A percentile compares a stretch with the other conserved stretches of the same genome.
phyloP scores from a whole-genome alignment of 1,140 invertebrate genomes.

The Hyphantria cunea region DNA sequence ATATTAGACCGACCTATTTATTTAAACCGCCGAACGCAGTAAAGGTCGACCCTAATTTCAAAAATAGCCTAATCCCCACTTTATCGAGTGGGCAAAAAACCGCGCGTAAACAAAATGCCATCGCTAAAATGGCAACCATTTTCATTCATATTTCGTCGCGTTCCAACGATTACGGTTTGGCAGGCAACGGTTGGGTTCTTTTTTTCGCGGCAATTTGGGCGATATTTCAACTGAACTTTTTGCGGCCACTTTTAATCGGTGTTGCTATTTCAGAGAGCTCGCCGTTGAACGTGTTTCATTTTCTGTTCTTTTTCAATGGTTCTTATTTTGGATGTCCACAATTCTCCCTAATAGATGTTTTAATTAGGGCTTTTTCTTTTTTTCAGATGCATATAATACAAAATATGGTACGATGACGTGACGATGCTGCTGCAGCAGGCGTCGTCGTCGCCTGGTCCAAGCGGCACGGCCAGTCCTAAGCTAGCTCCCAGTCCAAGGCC shows the following conservation, averaged over 20 bases:
- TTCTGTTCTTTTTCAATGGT: conserved; percentile 31
- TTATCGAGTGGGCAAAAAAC: conserved; percentile 49
- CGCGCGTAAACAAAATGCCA: conserved; percentile 47
- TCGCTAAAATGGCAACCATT: conserved; percentile 50
- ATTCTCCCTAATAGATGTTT: not conserved
- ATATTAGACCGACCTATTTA: conserved; percentile 22
- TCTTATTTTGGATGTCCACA: too few species aligned
- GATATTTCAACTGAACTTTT: conserved; percentile 58
- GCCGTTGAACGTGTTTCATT: conserved; percentile 49
- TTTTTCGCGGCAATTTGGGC: conserved; percentile 66
- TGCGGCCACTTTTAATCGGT: conserved; percentile 69
- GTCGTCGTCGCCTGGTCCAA: conserved; percentile 69
- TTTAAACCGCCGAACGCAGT: conserved; percentile 14
- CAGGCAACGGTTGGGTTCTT: conserved; percentile 41
- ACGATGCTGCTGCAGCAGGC: conserved; percentile 77
- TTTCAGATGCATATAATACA: conserved; percentile 51
- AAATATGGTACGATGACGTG: conserved; percentile 69
- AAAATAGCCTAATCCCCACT: conserved; percentile 44
- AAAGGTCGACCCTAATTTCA: conserved; percentile 27
- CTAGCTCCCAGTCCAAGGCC: conserved; percentile 51
- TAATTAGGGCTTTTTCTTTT: conserved; percentile 9
- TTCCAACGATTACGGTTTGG: conserved; percentile 64
- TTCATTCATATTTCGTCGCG: conserved; percentile 54
- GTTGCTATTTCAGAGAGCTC: conserved; percentile 57
- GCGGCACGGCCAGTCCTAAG: conserved; percentile 73